These are phyloP conservation scores for Diuraphis noxia DNA, from an alignment of 1,140 invertebrate genomes.

Conservation along the genomic window DNA sequence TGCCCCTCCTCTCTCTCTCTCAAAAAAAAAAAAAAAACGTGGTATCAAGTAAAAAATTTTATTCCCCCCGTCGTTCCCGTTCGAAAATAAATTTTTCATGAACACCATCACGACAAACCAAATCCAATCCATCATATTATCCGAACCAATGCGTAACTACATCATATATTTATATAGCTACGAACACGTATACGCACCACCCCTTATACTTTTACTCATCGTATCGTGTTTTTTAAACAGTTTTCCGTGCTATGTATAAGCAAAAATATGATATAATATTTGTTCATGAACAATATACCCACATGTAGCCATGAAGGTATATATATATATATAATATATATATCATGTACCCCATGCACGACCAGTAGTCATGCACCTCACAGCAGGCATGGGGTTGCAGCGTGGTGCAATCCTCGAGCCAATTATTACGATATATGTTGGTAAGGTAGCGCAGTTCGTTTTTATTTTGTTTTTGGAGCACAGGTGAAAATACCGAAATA, in stretches of 20 bases:
- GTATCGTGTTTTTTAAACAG: constrained; percentile 6
- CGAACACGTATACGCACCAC: neutral
- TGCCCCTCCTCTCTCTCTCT: neutral
- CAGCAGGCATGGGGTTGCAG: neutral
- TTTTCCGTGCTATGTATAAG: neutral
- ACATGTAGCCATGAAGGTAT: too few species aligned
- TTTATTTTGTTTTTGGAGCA: neutral
- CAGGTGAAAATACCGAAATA: constrained; percentile 22
- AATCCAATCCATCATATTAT: constrained; percentile 42
- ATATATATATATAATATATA: neutral
- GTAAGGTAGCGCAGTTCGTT: neutral
- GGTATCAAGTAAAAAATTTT: constrained; percentile 30
- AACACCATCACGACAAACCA: constrained; percentile 39
- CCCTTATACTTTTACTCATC: neutral
- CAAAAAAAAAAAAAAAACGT: neutral
- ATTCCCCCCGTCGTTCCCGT: neutral
- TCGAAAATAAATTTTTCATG: constrained; percentile 41
- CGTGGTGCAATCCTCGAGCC: neutral
- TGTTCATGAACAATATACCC: neutral
- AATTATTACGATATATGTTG: neutral
- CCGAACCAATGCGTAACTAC: neutral
- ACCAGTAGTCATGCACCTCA: neutral
- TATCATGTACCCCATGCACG: neutral
- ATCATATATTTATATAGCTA: neutral
- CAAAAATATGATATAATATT: neutral